Base-by-base conservation (phyloP, 2,888 invertebrate species). In the Laspeyria flexula region DNA sequence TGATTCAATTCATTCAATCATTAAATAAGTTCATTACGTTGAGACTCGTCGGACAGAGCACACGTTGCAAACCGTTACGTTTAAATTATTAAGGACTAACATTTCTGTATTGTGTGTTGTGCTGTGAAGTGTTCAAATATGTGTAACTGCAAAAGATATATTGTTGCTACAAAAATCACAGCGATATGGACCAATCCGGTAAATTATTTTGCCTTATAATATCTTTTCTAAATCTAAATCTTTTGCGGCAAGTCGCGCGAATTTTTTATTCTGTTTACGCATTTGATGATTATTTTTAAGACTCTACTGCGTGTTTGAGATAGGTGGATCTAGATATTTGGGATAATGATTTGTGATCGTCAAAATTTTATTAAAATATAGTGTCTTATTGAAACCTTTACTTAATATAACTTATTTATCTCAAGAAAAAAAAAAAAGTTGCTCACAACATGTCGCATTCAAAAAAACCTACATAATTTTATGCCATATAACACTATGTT, bases 101-200 rank as follows among this genome's bases (percentile, higher is more conserved):
- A 16, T 42, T 44, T 40, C 50, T 50, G 11, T 34, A 31, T 40
- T 18, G 53, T 47, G 43, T 54, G 35, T 35, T 33, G 1, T 13
- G 0, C 5, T 38, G 63, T 66, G 59, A 50, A 39, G 44, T 56
- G 53, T 60, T 48, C 46, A 44, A 64, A 57, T 12, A 75, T 81
- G 79, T 80, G 83, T 55, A 72, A 73, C 34, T 73, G 73, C 47
- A 77, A 71, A 30, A 60, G 50, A 37, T 57, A 64, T 43, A 68
- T 61, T 54, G 53, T 65, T 50, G 71, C 67, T 37, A 75, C 63
- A 37, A 68, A 71, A 52, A 72, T 70, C 25, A 69, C 68, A 10
- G 49, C 71, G 23, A 59, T 68, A 43, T 61, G 63, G 60, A 60
- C 45, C 16, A 60, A 65, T 48, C 43, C 60, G 73, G 73, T 70